These are phyloP conservation scores for Bos taurus DNA, from an alignment of 2,113 vertebrate genomes.

Conservation along the genomic window DNA sequence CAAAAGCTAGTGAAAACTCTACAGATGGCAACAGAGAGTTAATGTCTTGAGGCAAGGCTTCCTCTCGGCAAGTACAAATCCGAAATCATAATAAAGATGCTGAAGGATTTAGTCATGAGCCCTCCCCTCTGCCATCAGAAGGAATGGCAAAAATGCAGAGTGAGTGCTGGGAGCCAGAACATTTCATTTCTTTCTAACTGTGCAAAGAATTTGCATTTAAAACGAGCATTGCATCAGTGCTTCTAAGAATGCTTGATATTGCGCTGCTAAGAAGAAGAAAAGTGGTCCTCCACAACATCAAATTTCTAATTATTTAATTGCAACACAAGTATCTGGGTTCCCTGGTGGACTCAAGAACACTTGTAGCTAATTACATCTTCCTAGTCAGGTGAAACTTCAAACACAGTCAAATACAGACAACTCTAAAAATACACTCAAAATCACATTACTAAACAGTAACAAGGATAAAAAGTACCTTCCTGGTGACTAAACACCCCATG, in stretches of 20 bases:
- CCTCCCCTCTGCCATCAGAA: slow-evolving; percentile 35
- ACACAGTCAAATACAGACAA: neutral
- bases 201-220: slow-evolving; percentile 68
- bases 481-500: neutral
- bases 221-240: slow-evolving; percentile 54
- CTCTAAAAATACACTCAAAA: neutral
- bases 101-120: slow-evolving; percentile 46
- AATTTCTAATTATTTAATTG: slow-evolving; percentile 24
- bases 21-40: slow-evolving; percentile 30
- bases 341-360: neutral
- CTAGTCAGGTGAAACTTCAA: neutral
- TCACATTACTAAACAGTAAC: neutral
- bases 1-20: neutral
- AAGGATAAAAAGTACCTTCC: neutral
- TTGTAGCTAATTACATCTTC: neutral
- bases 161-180: slow-evolving; percentile 26
- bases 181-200: slow-evolving; percentile 57
- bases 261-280: slow-evolving; percentile 35
- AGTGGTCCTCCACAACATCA: neutral
- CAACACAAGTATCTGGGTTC: neutral
- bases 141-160: slow-evolving; percentile 68
- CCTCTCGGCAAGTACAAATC: slow-evolving; percentile 44
- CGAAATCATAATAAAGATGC: slow-evolving; percentile 44
- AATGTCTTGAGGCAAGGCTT: slow-evolving; percentile 17
- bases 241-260: slow-evolving; percentile 40